Evolutionary conservation across 2,888 invertebrate species (phyloP).

Genomic region (Pteria penguin): DNA sequence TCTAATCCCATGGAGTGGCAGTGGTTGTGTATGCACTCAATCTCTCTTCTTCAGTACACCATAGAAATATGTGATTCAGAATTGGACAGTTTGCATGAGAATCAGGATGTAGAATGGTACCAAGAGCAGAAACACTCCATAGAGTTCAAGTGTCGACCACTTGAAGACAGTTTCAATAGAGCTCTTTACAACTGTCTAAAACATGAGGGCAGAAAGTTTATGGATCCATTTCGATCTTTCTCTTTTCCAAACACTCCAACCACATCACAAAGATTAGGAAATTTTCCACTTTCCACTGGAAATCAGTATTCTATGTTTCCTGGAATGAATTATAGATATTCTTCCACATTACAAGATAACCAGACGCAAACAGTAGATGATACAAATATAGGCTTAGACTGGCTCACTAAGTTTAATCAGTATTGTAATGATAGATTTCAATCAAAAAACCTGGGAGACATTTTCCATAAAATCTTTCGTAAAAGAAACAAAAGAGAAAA

Average conservation of each 20-base stretch:
- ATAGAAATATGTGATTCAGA: conserved; percentile 69
- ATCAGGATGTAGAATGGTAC: conserved; percentile 67
- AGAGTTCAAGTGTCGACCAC: conserved; percentile 61
- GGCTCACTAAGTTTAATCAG: conserved; percentile 70
- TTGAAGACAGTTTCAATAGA: conserved; percentile 68
- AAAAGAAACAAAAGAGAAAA: conserved; percentile 39
- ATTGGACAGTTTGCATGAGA: conserved; percentile 56
- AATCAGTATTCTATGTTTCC: conserved; percentile 58
- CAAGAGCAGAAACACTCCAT: conserved; percentile 63
- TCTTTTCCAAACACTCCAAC: conserved; percentile 61
- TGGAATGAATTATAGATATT: conserved; percentile 55
- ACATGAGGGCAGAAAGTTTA: conserved; percentile 65
- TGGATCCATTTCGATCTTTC: conserved; percentile 65
- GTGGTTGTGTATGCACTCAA: conserved; percentile 74
- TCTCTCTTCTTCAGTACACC: conserved; percentile 70
- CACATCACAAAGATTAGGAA: conserved; percentile 61
- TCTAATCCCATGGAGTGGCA: conserved; percentile 74
- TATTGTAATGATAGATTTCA: conserved; percentile 71
- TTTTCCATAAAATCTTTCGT: conserved; percentile 57
- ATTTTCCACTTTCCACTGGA: conserved; percentile 65
- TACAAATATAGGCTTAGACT: conserved; percentile 56
- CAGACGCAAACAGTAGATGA: conserved; percentile 57
- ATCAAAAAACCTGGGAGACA: conserved; percentile 66
- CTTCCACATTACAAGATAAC: conserved; percentile 46
- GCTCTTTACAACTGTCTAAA: conserved; percentile 71